Conservation (phyloP, 2,113 vertebrate genomes). For the Mormyrus lacerda region DNA sequence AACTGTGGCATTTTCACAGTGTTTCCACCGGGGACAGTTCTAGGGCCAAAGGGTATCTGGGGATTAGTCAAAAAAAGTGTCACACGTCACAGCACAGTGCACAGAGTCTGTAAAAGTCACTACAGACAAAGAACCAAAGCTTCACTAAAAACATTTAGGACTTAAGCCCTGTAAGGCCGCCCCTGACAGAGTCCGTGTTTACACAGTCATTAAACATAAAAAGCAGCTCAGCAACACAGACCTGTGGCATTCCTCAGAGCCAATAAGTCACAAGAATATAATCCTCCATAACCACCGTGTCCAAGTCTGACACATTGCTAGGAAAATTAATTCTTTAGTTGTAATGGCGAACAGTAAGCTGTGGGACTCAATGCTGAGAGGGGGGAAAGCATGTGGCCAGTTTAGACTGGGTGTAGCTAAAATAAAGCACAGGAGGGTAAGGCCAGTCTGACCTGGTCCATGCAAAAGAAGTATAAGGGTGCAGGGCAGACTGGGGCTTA, state of each 20-base stretch:
- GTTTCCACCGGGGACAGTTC: background rate
- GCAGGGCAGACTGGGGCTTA: background rate
- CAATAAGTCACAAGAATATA: background rate
- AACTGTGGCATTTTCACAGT: background rate
- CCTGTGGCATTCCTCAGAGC: background rate
- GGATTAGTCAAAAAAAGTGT: background rate
- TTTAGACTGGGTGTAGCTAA: background rate
- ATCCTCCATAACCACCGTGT: background rate
- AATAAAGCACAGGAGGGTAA: background rate
- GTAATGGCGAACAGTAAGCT: background rate
- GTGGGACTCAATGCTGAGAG: background rate
- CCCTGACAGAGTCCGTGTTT: background rate
- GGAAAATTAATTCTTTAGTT: background rate
- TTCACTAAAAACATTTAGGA: background rate
- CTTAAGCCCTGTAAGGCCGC: background rate
- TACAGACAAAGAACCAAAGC: background rate
- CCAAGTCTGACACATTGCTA: background rate
- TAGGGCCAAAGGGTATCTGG: background rate
- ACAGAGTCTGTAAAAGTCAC: background rate
- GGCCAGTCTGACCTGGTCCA: background rate
- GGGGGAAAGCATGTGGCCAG: background rate
- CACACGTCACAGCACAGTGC: background rate
- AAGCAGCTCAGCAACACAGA: background rate
- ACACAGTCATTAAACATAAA: background rate
- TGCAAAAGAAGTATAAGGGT: background rate